Evolutionary conservation across 2,113 vertebrate genomes (phyloP).

Genomic region (Bufo gargarizans): DNA sequence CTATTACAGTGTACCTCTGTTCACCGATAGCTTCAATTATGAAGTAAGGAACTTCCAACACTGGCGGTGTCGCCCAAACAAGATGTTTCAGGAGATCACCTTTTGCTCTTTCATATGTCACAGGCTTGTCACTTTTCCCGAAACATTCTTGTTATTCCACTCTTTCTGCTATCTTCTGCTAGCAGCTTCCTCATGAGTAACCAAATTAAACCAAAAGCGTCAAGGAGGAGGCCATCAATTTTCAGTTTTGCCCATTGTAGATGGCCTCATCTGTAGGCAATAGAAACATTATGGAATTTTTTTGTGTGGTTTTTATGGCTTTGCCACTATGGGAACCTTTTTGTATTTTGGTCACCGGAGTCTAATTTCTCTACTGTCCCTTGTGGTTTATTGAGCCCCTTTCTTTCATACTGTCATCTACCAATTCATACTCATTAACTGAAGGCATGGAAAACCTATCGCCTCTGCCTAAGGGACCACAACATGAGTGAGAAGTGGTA

Average conservation of each 20-base stretch:
- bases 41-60: constrained; percentile 20
- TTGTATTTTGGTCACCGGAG: neutral
- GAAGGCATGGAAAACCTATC: neutral
- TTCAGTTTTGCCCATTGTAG: neutral
- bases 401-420: neutral
- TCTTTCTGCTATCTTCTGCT: neutral
- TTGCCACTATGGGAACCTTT: neutral
- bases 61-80: constrained; percentile 22
- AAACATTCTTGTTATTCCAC: neutral
- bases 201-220: too few relatives aligned
- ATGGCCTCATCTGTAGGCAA: neutral
- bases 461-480: neutral
- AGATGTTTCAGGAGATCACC: constrained; percentile 33
- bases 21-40: constrained; percentile 36
- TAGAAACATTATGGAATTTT: neutral
- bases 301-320: neutral
- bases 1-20: neutral
- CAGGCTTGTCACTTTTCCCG: neutral
- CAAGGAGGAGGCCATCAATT: neutral
- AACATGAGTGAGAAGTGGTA: neutral
- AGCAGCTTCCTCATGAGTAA: neutral
- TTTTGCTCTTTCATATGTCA: constrained; percentile 28
- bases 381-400: neutral
- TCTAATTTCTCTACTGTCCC: neutral
- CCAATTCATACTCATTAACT: neutral